phyloP scores from a whole-genome alignment of 2,797 vertebrate species.

The Falco rusticolus region DNA sequence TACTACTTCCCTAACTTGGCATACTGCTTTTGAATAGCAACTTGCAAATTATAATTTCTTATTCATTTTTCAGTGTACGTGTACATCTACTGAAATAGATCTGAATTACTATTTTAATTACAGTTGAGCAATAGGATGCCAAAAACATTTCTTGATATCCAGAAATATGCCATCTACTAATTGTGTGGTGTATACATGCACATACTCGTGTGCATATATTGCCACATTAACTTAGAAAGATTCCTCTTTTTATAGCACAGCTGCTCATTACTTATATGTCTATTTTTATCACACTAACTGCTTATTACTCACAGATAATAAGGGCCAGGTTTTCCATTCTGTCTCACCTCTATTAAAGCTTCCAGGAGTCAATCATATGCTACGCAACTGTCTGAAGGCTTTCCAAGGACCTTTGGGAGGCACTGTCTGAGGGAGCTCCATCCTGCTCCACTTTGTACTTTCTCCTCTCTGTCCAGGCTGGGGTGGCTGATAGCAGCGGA shows the following conservation, averaged over 20 bases:
- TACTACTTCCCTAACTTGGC: background rate
- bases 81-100: background rate
- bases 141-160: background rate
- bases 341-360: background rate
- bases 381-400: background rate
- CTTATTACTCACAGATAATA: background rate
- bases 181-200: background rate
- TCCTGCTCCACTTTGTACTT: background rate
- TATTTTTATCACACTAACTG: background rate
- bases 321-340: background rate
- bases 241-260: background rate
- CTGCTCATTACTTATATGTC: background rate
- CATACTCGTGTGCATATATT: background rate
- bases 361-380: background rate
- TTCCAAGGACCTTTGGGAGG: background rate
- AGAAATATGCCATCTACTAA: background rate
- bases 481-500: background rate
- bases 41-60: background rate
- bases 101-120: slow-evolving; percentile 24
- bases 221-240: background rate
- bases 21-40: background rate
- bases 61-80: background rate
- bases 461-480: background rate
- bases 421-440: background rate
- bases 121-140: background rate